These are phyloP conservation scores for Empis livida DNA, from an alignment of 2,888 invertebrate genomes.

Conservation along the genomic window DNA sequence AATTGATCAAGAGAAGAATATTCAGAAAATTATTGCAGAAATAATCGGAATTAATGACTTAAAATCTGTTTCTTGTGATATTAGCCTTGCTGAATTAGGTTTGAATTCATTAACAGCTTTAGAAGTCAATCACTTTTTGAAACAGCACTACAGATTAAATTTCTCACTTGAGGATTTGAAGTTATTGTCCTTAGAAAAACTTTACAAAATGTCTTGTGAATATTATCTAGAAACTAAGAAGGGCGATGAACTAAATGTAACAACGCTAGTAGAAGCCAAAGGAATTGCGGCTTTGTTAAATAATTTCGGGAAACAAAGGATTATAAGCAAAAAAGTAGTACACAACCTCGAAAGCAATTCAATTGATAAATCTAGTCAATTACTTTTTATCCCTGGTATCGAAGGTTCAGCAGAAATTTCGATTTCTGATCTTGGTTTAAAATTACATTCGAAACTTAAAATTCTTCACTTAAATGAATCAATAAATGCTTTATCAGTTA, in stretches of 20 bases:
- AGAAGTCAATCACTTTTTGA: background rate
- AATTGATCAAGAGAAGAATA: background rate
- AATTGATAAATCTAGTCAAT: constrained; percentile 17
- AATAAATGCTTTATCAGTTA: constrained; percentile 18
- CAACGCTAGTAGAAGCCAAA: too few species aligned
- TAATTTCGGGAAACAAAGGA: too few species aligned
- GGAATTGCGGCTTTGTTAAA: too few species aligned
- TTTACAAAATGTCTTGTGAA: background rate
- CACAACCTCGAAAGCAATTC: constrained; percentile 5
- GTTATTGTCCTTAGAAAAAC: too few species aligned
- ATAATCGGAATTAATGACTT: background rate
- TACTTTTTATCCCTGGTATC: constrained; percentile 48
- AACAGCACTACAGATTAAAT: too few species aligned
- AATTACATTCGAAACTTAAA: constrained; percentile 20
- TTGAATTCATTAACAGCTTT: background rate
- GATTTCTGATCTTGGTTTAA: constrained; percentile 27
- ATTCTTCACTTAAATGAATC: constrained; percentile 28
- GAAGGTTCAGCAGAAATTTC: constrained; percentile 47
- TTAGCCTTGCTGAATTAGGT: background rate
- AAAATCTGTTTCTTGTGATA: background rate
- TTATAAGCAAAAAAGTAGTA: too few species aligned
- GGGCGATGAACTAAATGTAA: too few species aligned
- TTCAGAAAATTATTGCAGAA: background rate
- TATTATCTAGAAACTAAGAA: too few species aligned
- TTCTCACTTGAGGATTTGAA: too few species aligned